These are phyloP conservation scores for Noctilio leporinus DNA, from an alignment of 2,113 vertebrate genomes.

Conservation along the genomic window DNA sequence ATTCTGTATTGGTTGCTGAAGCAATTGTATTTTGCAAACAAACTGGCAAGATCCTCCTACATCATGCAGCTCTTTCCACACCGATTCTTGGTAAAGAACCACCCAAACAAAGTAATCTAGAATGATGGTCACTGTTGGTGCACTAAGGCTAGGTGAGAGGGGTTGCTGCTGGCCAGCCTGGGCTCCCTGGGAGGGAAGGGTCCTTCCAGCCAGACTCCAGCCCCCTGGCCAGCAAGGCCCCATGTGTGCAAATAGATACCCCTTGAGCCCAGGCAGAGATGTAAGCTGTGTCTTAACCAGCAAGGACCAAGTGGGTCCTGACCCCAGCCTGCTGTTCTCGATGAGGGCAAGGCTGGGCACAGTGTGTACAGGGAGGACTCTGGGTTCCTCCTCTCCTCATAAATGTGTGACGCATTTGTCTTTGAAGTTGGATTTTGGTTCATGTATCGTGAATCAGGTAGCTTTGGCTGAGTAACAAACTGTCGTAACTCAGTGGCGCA, in stretches of 20 bases:
- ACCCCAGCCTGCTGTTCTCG: background rate
- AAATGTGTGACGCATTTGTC: background rate
- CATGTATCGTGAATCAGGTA: background rate
- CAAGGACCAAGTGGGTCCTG: background rate
- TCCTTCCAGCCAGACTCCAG: too few species aligned
- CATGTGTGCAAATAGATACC: fast-evolving
- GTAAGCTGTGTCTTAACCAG: fast-evolving
- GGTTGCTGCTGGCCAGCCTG: too few species aligned
- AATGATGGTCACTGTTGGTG: too few species aligned
- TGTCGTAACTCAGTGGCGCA: fast-evolving
- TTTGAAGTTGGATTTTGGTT: too few species aligned
- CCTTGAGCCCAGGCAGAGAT: fast-evolving
- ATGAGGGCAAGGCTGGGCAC: fast-evolving
- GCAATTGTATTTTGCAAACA: background rate
- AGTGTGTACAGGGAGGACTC: too few species aligned
- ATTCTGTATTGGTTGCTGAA: background rate
- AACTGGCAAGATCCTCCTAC: background rate
- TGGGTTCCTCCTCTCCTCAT: fast-evolving
- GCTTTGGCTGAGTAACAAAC: background rate
- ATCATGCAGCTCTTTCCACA: background rate
- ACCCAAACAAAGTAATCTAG: background rate
- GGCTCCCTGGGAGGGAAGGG: too few species aligned
- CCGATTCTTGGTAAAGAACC: background rate
- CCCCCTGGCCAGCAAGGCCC: background rate
- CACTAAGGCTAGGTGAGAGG: too few species aligned